These are phyloP conservation scores for Campylomormyrus numenius DNA, from an alignment of 2,113 vertebrate genomes.

Conservation along the genomic window DNA sequence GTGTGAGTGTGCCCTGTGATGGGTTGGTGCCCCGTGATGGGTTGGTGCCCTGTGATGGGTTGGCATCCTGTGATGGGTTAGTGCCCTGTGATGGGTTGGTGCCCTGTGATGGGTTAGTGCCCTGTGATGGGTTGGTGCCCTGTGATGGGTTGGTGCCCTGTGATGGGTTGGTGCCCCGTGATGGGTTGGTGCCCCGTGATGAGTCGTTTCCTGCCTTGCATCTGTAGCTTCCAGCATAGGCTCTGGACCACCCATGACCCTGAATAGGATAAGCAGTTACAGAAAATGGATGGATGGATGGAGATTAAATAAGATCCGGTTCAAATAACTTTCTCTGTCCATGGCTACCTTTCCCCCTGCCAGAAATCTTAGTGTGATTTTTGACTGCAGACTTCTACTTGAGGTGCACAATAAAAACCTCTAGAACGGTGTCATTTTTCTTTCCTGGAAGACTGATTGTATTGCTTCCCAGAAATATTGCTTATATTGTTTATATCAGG, in stretches of 20 bases:
- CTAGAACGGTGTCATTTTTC: not conserved
- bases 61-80: no score
- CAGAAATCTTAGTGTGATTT: not conserved
- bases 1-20: no score
- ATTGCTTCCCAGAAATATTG: not conserved
- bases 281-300: not conserved
- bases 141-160: no score
- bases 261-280: not conserved
- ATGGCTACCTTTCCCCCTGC: not conserved
- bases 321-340: not conserved
- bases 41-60: no score
- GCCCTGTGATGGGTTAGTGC: no score
- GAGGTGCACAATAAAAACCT: not conserved
- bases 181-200: not conserved
- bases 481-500: not conserved
- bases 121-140: no score
- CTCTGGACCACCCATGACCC: not conserved
- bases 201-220: not conserved
- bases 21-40: no score
- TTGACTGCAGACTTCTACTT: not conserved
- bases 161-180: not conserved
- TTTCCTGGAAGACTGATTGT: not conserved
- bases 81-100: no score
- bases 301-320: not conserved
- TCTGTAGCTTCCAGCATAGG: not conserved